phyloP scores from a whole-genome alignment of 1,140 invertebrate species.

The Octopus bimaculoides region DNA sequence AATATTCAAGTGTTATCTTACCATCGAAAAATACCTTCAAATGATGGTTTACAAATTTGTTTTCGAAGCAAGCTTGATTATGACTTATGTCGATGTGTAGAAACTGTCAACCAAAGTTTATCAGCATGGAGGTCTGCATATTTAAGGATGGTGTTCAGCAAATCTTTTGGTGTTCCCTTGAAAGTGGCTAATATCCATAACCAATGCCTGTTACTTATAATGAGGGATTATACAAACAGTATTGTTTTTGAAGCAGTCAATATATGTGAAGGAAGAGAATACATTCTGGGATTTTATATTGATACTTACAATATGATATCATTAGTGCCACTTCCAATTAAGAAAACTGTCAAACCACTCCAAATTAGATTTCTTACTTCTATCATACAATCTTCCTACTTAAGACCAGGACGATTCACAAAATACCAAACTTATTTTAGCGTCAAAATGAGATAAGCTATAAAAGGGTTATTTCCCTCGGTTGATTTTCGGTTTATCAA shows the following conservation, averaged over 20 bases:
- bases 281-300: neutral
- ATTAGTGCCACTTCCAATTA: neutral
- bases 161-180: neutral
- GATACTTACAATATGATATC: constrained; percentile 1
- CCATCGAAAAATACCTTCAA: neutral
- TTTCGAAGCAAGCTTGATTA: neutral
- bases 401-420: neutral
- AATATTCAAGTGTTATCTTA: neutral
- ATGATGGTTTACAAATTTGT: neutral
- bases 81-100: neutral
- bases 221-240: constrained; percentile 6
- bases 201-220: neutral
- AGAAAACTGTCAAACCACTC: neutral
- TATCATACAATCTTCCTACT: neutral
- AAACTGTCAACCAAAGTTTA: neutral
- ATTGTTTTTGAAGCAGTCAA: neutral
- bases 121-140: neutral
- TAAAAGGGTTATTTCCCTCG: no score
- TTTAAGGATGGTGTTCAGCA: neutral
- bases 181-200: neutral
- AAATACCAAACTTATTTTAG: constrained; percentile 2
- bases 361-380: constrained; percentile 3
- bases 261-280: neutral
- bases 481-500: no score
- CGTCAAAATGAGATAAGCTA: neutral